Evolutionary conservation across 2,888 invertebrate species (phyloP).

Genomic region (Euclidia mi): DNA sequence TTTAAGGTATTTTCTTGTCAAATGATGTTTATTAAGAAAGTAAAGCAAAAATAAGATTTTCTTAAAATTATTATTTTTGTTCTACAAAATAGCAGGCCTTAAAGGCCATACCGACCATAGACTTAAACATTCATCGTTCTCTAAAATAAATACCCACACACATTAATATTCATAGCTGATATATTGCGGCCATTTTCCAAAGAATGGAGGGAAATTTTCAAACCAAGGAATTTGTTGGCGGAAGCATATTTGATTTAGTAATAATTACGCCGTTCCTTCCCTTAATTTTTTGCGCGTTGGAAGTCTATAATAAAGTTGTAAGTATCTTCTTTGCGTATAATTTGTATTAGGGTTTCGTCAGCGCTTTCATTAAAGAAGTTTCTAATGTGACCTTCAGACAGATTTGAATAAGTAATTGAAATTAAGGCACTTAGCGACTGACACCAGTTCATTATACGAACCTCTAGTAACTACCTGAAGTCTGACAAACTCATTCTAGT

Average conservation of each 20-base stretch:
- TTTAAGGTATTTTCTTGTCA: no score
- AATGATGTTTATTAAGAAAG: no score
- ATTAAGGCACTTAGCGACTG: background rate
- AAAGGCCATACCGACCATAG: no score
- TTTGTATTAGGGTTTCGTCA: background rate
- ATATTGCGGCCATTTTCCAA: constrained; percentile 25
- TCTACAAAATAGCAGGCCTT: no score
- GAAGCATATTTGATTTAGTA: constrained; percentile 15
- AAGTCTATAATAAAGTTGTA: background rate
- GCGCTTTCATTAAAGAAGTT: background rate
- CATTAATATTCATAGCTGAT: constrained; percentile 25
- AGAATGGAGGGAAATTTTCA: constrained; percentile 10
- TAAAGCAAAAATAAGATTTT: no score
- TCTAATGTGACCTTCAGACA: background rate
- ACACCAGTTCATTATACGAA: background rate
- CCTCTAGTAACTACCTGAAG: background rate
- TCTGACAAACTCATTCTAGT: background rate
- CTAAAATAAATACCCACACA: constrained; percentile 19
- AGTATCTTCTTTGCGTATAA: background rate
- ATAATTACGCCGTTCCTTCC: constrained; percentile 9
- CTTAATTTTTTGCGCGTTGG: constrained; percentile 4
- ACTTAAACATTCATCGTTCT: no score
- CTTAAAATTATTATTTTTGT: no score
- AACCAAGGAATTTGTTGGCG: constrained; percentile 19
- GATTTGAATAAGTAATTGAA: background rate